Evolutionary conservation across 2,113 vertebrate species (phyloP).

Genomic region (Argyrosomus japonicus): DNA sequence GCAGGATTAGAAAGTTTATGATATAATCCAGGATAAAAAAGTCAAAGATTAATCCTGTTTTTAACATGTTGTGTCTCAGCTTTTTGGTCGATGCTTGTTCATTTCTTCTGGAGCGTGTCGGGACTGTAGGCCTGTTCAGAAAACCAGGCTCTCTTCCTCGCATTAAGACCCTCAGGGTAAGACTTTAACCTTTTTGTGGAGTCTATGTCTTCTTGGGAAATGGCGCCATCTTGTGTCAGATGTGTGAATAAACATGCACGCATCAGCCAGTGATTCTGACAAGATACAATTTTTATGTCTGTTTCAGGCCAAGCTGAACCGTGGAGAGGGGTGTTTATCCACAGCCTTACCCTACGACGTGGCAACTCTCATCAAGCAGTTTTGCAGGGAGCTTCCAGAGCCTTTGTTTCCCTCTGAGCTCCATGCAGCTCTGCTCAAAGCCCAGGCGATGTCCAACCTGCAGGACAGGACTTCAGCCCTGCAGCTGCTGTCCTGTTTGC

Average conservation of each 20-base stretch:
- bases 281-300: not conserved
- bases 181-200: not conserved
- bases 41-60: not conserved
- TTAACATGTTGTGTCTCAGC: constrained; percentile 73
- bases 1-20: not conserved
- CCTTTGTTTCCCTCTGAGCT: constrained; percentile 87
- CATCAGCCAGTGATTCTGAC: no score
- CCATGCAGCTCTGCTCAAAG: constrained; percentile 88
- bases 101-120: constrained; percentile 85
- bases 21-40: not conserved
- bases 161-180: constrained; percentile 90
- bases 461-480: constrained; percentile 86
- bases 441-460: constrained; percentile 84
- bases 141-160: constrained; percentile 92
- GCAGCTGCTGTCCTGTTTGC: constrained; percentile 89
- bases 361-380: constrained; percentile 91
- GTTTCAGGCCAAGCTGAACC: constrained; percentile 89
- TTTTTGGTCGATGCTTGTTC: constrained; percentile 90
- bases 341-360: constrained; percentile 88
- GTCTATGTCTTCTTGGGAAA: not conserved
- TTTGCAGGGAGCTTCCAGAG: constrained; percentile 92
- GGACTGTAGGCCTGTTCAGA: constrained; percentile 93
- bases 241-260: not conserved
- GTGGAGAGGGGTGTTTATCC: constrained; percentile 86
- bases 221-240: not conserved